Conservation (phyloP, 2,113 vertebrate species). For the Scomber colias region DNA sequence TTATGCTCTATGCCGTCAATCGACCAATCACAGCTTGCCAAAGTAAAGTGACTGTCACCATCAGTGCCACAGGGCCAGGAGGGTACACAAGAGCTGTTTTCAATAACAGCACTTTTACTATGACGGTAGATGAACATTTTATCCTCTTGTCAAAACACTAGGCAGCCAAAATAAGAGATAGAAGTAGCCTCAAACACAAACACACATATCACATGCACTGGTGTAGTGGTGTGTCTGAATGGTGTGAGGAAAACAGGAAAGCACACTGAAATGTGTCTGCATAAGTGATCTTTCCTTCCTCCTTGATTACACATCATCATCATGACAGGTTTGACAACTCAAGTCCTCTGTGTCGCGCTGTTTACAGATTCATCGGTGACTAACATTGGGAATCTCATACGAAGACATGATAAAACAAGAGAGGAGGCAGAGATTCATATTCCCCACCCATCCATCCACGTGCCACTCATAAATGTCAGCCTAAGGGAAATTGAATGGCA, state of each 20-base stretch:
- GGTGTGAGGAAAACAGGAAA: background rate
- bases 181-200: background rate
- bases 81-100: conserved; percentile 23
- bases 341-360: background rate
- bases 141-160: conserved; percentile 2
- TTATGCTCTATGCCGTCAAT: conserved; percentile 35
- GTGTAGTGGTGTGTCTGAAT: conserved; percentile 2
- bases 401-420: conserved; percentile 50
- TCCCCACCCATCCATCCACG: conserved; percentile 60
- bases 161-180: background rate
- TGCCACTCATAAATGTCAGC: conserved; percentile 71
- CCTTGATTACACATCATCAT: conserved; percentile 31
- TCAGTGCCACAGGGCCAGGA: background rate
- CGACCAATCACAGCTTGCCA: conserved; percentile 43
- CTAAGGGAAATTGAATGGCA: conserved; percentile 67
- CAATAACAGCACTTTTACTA: conserved; percentile 22
- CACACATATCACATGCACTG: background rate
- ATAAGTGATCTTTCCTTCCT: background rate
- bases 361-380: conserved; percentile 20
- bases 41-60: conserved; percentile 23
- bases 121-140: background rate
- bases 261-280: background rate
- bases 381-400: conserved; percentile 19
- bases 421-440: conserved; percentile 37
- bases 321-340: conserved; percentile 34